Evolutionary conservation across 2,113 vertebrate species (phyloP), one percentile per base, ranked within the genome.

Genomic region (Misgurnus anguillicaudatus): DNA sequence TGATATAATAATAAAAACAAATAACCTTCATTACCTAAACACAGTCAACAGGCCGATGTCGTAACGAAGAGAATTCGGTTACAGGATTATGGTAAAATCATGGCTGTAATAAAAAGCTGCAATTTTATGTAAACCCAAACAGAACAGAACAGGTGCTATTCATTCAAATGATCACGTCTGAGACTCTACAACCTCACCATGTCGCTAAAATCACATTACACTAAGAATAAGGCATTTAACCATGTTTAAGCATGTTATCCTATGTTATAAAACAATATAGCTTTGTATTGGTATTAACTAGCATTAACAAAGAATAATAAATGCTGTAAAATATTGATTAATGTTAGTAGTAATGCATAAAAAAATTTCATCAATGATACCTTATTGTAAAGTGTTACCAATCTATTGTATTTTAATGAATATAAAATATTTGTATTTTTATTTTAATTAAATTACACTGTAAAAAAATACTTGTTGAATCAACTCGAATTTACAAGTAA

Each of bases 1-100:
- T 82, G 58, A 80, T 81, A 78, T 75, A 75, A 62, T 62, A 62
- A 14, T 62, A 75, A 75, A 17, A 75, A 75, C 41, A 75, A 47
- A 75, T 62, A 62, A 36, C 70, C 87, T 90, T 90, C 89, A 89
- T 89, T 88, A 84, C 89, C 82, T 84, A 82, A 86, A 75, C 81
- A 84, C 79, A 78, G 79, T 87, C 89, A 89, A 89, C 85, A 86
- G 85, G 87, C 64, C 24, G 70, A 21, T 67, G 39, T 81, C 73
- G 75, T 64, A 76, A 83, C 79, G 84, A 87, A 77, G 85, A 80
- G 88, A 87, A 89, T 87, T 89, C 83, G 86, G 80, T 84, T 80
- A 85, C 83, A 90, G 84, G 87, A 89, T 91, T 90, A 90, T 89
- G 80, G 87, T 83, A 79, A 85, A 91, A 91, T 55, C 89, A 80